A percentile compares a stretch with the other conserved stretches of the same genome.
phyloP scores from a whole-genome alignment of 2,888 invertebrate genomes.

The Drosophila mulleri region DNA sequence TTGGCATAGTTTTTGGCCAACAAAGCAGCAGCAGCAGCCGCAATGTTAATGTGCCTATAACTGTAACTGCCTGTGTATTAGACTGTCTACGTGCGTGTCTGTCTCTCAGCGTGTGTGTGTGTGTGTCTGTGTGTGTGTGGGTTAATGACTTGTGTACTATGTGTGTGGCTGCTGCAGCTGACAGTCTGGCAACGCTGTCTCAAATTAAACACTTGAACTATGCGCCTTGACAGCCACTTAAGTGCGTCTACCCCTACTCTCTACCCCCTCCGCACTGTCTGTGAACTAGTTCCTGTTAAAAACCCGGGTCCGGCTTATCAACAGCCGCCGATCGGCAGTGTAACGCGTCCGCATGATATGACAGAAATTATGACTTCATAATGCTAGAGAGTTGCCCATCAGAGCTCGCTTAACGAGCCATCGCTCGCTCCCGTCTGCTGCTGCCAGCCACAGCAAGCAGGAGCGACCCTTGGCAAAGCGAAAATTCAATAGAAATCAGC shows the following conservation, averaged over 20 bases:
- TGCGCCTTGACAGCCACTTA: constrained; percentile 54
- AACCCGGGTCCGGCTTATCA: constrained; percentile 55
- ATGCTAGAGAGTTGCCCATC: constrained; percentile 43
- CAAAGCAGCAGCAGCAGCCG: constrained; percentile 41
- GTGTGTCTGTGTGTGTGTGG: constrained; percentile 20
- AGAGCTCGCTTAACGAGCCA: constrained; percentile 25
- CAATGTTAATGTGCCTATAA: constrained; percentile 66
- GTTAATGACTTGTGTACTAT: constrained; percentile 57
- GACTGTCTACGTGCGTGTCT: constrained; percentile 11
- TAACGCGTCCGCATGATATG: constrained; percentile 66
- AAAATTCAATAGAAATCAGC: constrained; percentile 58
- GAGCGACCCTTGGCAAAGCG: constrained; percentile 20
- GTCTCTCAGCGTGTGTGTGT: neutral
- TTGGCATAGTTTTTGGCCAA: constrained; percentile 84
- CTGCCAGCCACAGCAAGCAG: neutral
- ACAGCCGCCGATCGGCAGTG: constrained; percentile 56
- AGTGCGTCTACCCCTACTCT: constrained; percentile 9
- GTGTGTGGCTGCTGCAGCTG: constrained; percentile 20
- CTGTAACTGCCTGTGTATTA: constrained; percentile 34
- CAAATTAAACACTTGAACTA: constrained; percentile 57
- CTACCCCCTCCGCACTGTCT: neutral
- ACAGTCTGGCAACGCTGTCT: constrained; percentile 52
- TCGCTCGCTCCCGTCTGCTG: neutral
- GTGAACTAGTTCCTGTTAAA: constrained; percentile 35
- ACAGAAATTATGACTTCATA: constrained; percentile 78